These are phyloP conservation scores for Xyrauchen texanus DNA, from an alignment of 2,113 vertebrate genomes.

Conservation along the genomic window DNA sequence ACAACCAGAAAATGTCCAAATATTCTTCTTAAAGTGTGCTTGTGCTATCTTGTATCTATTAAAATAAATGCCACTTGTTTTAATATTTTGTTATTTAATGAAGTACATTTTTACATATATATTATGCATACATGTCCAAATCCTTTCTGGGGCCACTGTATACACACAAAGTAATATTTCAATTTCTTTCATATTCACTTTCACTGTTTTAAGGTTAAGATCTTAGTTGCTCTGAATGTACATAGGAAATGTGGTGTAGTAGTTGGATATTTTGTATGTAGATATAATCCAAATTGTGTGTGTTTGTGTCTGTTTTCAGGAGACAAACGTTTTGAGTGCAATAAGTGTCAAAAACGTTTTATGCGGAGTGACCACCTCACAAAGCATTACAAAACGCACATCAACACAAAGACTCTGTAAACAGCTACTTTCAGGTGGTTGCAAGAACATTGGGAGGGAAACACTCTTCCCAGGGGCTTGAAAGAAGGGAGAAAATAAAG, in stretches of 20 bases:
- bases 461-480: neutral
- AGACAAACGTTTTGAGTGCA: slow-evolving; percentile 96
- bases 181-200: no score
- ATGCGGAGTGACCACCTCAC: slow-evolving; percentile 97
- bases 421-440: neutral
- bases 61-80: no score
- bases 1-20: no score
- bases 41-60: no score
- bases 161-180: no score
- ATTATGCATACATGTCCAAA: no score
- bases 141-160: no score
- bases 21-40: no score
- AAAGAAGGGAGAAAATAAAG: neutral
- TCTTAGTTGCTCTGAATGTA: neutral
- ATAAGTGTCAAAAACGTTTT: slow-evolving; percentile 97
- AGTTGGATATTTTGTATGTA: neutral
- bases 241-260: neutral
- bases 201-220: neutral
- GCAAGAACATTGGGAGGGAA: neutral
- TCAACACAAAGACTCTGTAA: slow-evolving; percentile 98
- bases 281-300: neutral
- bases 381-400: slow-evolving; percentile 99
- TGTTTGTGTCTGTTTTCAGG: slow-evolving; percentile 70
- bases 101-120: no score
- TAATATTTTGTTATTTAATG: no score